These are phyloP conservation scores for Diorhabda elongata DNA, from an alignment of 1,140 invertebrate species.

Conservation along the genomic window DNA sequence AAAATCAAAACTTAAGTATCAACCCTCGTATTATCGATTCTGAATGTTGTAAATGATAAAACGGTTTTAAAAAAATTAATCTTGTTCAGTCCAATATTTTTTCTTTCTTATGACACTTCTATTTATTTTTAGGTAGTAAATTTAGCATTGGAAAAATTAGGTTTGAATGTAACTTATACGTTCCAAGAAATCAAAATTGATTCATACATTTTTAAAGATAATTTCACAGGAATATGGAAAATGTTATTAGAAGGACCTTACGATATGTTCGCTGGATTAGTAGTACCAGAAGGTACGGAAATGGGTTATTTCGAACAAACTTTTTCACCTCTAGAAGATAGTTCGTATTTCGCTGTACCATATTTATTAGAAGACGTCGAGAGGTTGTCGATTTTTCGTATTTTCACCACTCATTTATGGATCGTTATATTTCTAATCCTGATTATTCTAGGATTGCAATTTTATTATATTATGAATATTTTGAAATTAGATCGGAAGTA, in stretches of 20 bases:
- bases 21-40: too few species aligned
- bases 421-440: not conserved
- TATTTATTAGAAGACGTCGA: not conserved
- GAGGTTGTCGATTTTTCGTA: not conserved
- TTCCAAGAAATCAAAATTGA: not conserved
- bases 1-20: too few species aligned
- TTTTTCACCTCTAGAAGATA: not conserved
- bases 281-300: not conserved
- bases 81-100: too few species aligned
- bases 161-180: not conserved
- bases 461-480: not conserved
- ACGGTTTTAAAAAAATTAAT: too few species aligned
- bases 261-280: not conserved
- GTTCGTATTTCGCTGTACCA: not conserved
- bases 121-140: not conserved
- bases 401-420: not conserved
- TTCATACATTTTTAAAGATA: not conserved
- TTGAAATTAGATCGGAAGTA: not conserved
- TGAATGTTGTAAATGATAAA: too few species aligned
- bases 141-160: not conserved
- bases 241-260: not conserved
- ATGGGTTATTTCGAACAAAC: not conserved
- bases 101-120: too few species aligned
- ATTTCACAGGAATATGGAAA: not conserved
- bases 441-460: not conserved